Base-by-base conservation (phyloP, 2,888 invertebrate species). In the Meloe dianella region DNA sequence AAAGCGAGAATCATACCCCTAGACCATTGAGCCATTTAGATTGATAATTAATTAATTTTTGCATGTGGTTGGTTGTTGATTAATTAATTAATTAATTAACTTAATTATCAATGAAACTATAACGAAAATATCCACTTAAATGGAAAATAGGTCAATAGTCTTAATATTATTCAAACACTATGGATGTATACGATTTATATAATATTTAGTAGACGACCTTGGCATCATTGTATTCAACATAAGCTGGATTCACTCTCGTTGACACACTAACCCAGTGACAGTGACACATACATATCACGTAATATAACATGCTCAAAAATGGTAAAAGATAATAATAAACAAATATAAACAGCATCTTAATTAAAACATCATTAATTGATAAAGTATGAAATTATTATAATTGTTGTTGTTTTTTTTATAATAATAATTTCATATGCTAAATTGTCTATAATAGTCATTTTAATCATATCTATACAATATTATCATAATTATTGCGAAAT, bases 1-100 rank as follows among this genome's bases (percentile, higher is more conserved):
- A 82, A 84, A 84, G 83, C 83, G 83, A 84, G 81, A 84, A 84
- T 84, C 83, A 84, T 84, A 84, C 83, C 83, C 83, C 84, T 84
- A 84, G 83, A 84, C 84, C 83, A 84, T 80, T 84, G 84, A 84
- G 84, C 83, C 84, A 32, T 32, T n/a, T n/a, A n/a, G n/a, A n/a
- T n/a, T n/a, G n/a, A n/a, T n/a, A n/a, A n/a, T n/a, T n/a, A n/a
- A n/a, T n/a, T n/a, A n/a, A n/a, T n/a, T n/a, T n/a, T n/a, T n/a
- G n/a, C n/a, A n/a, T n/a, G n/a, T n/a, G n/a, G n/a, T n/a, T n/a
- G n/a, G n/a, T n/a, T n/a, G n/a, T n/a, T n/a, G n/a, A n/a, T n/a
- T n/a, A n/a, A n/a, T n/a, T n/a, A n/a, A n/a, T n/a, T n/a, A n/a
- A n/a, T n/a, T n/a, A n/a, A n/a, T n/a, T n/a, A n/a, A n/a, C n/a